Percentiles rank a stretch among this genome's conserved stretches.
phyloP scores from a whole-genome alignment of 1,140 invertebrate genomes.

The Ceratina japonica region DNA sequence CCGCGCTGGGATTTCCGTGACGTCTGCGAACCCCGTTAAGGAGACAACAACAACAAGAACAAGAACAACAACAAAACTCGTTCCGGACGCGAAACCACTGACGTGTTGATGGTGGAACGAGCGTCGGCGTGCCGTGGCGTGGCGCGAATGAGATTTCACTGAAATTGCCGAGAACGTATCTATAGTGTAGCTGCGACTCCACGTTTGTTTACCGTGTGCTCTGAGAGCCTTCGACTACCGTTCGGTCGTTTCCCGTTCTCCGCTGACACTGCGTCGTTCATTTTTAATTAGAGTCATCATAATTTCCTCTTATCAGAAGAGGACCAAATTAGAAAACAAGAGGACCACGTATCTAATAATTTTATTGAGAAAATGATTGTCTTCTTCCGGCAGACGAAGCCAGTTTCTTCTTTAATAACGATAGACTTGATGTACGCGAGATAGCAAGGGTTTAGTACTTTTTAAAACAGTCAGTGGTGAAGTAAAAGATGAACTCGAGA shows the following conservation, averaged over 20 bases:
- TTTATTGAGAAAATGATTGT: neutral
- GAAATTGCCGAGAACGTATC: constrained; percentile 13
- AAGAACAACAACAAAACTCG: constrained; percentile 38
- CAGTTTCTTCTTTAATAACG: no score
- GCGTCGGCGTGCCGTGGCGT: neutral
- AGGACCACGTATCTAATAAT: no score
- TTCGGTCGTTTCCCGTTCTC: neutral
- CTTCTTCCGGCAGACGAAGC: no score
- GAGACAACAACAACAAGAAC: constrained; percentile 16
- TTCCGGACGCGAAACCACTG: constrained; percentile 23
- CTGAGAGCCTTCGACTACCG: neutral
- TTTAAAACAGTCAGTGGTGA: no score
- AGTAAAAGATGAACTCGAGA: no score
- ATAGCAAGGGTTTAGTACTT: no score
- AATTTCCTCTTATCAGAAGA: no score
- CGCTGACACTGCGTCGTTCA: no score
- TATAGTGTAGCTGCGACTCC: neutral
- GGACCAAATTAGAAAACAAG: no score
- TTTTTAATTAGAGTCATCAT: no score
- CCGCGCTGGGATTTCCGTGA: constrained; percentile 39
- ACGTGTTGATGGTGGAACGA: constrained; percentile 34
- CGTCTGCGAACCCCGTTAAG: constrained; percentile 40
- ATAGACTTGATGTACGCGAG: no score
- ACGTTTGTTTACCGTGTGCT: constrained; percentile 16
- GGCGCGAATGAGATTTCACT: constrained; percentile 20